These are phyloP conservation scores for Zygogramma bicolorata DNA, from an alignment of 2,888 invertebrate species.

Conservation along the genomic window DNA sequence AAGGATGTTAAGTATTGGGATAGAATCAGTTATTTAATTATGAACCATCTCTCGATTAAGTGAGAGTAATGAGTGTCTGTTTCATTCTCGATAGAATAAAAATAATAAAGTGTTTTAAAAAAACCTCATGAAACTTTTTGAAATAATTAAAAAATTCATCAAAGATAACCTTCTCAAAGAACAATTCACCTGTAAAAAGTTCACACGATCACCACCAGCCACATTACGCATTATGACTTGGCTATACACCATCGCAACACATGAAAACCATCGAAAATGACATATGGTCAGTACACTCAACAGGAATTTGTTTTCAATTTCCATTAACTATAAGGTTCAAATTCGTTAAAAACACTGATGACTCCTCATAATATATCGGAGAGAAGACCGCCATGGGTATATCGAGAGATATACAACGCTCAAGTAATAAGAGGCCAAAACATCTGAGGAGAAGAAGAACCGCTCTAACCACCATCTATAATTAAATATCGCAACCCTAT, in stretches of 20 bases:
- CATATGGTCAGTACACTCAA: not conserved
- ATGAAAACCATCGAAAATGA: slow-evolving; percentile 1
- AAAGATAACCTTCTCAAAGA: not conserved
- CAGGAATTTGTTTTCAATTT: not conserved
- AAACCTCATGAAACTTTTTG: not conserved
- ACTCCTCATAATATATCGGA: not conserved
- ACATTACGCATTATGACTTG: slow-evolving; percentile 20
- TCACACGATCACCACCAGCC: slow-evolving; percentile 25
- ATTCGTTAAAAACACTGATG: not conserved
- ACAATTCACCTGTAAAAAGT: slow-evolving; percentile 22
- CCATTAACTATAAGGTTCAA: not conserved
- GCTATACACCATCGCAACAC: not conserved
- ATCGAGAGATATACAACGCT: slow-evolving; percentile 2
- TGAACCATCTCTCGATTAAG: no score
- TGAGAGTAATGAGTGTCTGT: not conserved
- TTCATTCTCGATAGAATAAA: not conserved
- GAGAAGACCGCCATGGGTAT: not conserved
- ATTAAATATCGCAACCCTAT: slow-evolving; percentile 86
- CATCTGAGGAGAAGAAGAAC: slow-evolving; percentile 31
- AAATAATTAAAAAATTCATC: not conserved
- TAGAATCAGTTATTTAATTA: no score
- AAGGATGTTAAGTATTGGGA: no score
- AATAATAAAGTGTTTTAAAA: not conserved
- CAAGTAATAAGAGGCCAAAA: slow-evolving; percentile 18
- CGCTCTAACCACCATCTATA: slow-evolving; percentile 72